A percentile compares a stretch with the other conserved stretches of the same genome.
These are phyloP conservation scores for Pammene aurita DNA, from an alignment of 2,888 invertebrate genomes.

Conservation along the genomic window DNA sequence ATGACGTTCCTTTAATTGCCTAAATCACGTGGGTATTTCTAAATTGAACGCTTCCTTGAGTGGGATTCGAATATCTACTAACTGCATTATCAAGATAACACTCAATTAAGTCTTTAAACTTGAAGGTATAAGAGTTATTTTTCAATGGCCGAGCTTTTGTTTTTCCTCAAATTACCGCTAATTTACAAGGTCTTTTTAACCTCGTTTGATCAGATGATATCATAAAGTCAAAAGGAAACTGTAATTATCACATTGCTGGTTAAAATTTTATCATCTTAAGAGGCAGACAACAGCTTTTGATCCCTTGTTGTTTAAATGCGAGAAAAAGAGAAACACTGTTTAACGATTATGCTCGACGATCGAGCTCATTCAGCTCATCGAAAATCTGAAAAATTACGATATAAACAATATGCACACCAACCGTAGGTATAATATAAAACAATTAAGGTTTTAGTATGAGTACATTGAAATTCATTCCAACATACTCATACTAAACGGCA, in stretches of 20 bases:
- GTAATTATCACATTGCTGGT: background rate
- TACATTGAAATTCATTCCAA: no score
- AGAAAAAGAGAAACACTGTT: no score
- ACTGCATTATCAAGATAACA: background rate
- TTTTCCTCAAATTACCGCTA: background rate
- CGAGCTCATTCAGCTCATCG: no score
- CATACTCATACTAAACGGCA: no score
- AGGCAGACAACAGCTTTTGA: no score
- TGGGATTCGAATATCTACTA: conserved; percentile 1
- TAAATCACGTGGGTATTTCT: conserved; percentile 25
- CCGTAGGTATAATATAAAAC: no score
- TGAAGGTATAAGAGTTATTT: background rate
- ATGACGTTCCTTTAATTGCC: conserved; percentile 21
- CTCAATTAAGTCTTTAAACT: background rate
- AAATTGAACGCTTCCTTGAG: conserved; percentile 37
- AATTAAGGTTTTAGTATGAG: no score
- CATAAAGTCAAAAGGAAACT: background rate
- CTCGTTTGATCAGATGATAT: conserved; percentile 8
- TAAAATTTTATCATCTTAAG: no score
- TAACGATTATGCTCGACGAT: no score
- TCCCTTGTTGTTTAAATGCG: no score
- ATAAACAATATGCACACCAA: no score
- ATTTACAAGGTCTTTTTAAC: background rate
- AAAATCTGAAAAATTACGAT: no score
- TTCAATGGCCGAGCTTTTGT: background rate